phyloP scores from a whole-genome alignment of 2,113 vertebrate species.

The Cheirogaleus medius region DNA sequence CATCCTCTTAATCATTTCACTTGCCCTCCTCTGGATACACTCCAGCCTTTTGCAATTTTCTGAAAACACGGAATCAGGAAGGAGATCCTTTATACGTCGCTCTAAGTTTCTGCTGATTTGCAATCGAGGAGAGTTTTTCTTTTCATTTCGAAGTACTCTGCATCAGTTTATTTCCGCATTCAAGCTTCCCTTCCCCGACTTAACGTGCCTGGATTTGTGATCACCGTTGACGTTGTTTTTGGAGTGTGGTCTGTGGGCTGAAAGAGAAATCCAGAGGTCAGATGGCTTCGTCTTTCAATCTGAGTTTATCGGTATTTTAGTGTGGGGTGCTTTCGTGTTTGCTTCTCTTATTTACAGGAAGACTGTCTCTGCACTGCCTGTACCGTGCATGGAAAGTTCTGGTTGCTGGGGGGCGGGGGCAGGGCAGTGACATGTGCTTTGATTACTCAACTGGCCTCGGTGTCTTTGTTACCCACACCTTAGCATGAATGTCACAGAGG shows the following conservation, averaged over 20 bases:
- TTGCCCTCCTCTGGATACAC: slow-evolving; percentile 10
- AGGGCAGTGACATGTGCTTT: background rate
- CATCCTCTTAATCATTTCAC: slow-evolving; percentile 15
- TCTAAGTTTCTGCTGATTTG: background rate
- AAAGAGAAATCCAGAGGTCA: background rate
- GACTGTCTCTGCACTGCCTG: background rate
- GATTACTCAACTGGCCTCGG: background rate
- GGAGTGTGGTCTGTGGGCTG: background rate
- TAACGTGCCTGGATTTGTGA: background rate
- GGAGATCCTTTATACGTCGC: background rate
- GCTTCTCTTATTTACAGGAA: background rate
- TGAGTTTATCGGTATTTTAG: background rate
- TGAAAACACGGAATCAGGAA: background rate
- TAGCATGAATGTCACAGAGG: background rate
- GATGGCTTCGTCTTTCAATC: background rate
- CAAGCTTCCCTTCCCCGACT: background rate
- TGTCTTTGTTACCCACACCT: background rate
- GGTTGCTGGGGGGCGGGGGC: no score
- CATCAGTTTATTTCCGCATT: background rate
- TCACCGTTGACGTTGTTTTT: background rate
- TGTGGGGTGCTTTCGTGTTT: background rate
- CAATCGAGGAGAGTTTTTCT: background rate
- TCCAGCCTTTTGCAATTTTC: background rate
- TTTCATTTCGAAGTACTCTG: background rate
- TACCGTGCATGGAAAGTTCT: background rate